These are phyloP conservation scores for Lepisosteus oculatus DNA, from an alignment of 2,113 vertebrate species.

Conservation along the genomic window DNA sequence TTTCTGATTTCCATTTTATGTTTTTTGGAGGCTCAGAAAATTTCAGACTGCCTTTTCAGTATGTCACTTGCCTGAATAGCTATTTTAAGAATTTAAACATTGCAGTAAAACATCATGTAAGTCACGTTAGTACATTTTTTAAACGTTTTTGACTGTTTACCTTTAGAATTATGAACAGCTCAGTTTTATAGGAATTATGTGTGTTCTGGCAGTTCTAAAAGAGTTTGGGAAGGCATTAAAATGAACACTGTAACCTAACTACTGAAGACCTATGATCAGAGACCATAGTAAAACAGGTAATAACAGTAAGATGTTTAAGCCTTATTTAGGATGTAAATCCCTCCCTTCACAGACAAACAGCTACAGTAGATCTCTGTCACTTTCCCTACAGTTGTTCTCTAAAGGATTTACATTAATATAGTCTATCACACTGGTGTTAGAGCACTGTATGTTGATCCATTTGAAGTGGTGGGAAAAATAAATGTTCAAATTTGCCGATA, in stretches of 20 bases:
- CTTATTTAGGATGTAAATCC: slow-evolving; percentile 81
- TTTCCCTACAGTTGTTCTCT: slow-evolving; percentile 63
- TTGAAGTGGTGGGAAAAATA: slow-evolving; percentile 4
- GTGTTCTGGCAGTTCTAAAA: slow-evolving; percentile 61
- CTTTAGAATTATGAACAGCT: too few species aligned
- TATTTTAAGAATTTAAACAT: too few species aligned
- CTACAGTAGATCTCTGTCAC: slow-evolving; percentile 70
- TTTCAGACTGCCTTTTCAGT: too few species aligned
- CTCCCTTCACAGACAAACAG: slow-evolving; percentile 72
- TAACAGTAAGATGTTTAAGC: slow-evolving; percentile 68
- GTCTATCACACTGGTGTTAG: slow-evolving; percentile 56
- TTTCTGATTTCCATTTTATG: too few species aligned
- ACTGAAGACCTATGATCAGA: slow-evolving; percentile 44
- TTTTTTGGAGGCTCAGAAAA: too few species aligned
- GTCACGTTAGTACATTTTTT: too few species aligned
- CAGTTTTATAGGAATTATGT: background rate
- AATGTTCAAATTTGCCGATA: too few species aligned
- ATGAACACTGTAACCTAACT: slow-evolving; percentile 51
- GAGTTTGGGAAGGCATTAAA: slow-evolving; percentile 62
- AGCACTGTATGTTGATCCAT: slow-evolving; percentile 22
- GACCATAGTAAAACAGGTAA: slow-evolving; percentile 69
- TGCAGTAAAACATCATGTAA: too few species aligned
- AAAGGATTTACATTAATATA: slow-evolving; percentile 73
- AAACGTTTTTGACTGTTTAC: too few species aligned
- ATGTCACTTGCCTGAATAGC: too few species aligned